Evolutionary conservation across 30 jellyfish, hydroid and myxozoan genomes (phyloP).

Genomic region (Pelagia noctiluca): DNA sequence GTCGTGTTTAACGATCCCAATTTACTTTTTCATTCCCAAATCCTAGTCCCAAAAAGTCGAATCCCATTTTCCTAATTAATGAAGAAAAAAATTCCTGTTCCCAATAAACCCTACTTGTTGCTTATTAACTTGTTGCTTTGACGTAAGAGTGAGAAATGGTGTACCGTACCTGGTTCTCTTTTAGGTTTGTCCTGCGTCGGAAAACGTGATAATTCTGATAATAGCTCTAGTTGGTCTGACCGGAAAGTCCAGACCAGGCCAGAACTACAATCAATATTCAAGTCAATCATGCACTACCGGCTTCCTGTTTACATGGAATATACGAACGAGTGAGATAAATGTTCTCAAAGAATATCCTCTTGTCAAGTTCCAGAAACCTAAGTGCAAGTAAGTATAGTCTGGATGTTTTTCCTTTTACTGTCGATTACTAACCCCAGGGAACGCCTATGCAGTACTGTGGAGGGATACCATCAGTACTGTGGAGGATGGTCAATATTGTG

Average conservation of each 20-base stretch:
- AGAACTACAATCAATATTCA: constrained; percentile 18
- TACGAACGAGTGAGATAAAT: constrained; percentile 50
- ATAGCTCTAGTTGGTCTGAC: constrained; percentile 68
- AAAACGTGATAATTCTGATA: constrained; percentile 49
- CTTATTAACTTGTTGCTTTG: background rate
- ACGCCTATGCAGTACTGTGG: background rate
- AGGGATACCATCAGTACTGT: background rate
- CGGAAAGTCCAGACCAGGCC: constrained; percentile 20
- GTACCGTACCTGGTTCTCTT: background rate
- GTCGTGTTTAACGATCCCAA: background rate
- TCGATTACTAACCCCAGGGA: background rate
- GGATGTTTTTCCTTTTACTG: background rate
- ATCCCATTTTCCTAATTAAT: background rate
- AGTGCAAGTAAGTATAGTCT: constrained; percentile 68
- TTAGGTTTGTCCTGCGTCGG: constrained; percentile 54
- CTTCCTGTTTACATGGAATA: constrained; percentile 76
- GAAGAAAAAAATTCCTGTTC: background rate
- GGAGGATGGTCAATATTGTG: background rate
- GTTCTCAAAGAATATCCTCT: constrained; percentile 68
- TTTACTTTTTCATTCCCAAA: background rate
- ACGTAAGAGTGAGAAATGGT: background rate
- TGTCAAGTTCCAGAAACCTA: constrained; percentile 53
- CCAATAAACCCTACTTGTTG: background rate
- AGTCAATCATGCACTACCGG: constrained; percentile 67
- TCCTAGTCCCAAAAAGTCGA: background rate